Conservation (phyloP, 2,888 invertebrate genomes). For the Masnerella sp. region DNA sequence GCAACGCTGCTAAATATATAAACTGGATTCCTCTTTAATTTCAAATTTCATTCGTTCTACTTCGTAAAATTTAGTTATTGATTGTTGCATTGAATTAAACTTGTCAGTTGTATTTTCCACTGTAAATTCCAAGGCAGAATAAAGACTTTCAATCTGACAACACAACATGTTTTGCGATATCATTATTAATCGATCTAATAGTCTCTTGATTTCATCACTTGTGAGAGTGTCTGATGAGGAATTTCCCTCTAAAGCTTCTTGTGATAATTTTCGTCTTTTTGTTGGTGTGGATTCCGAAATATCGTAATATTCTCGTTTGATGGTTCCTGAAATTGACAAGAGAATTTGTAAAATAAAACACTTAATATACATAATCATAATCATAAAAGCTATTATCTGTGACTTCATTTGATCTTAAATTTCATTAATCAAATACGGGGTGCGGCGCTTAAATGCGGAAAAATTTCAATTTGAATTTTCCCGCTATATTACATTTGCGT, state of each 20-base stretch:
- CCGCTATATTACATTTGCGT: too few relatives aligned
- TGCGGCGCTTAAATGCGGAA: too few relatives aligned
- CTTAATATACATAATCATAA: too few relatives aligned
- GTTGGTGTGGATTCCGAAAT: constrained; percentile 64
- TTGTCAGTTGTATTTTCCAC: constrained; percentile 14
- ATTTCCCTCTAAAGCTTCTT: constrained; percentile 23
- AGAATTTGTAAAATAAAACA: too few relatives aligned
- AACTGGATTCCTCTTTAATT: constrained; percentile 26
- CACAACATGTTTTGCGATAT: constrained; percentile 70
- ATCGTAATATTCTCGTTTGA: constrained; percentile 67
- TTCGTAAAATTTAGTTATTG: constrained; percentile 34
- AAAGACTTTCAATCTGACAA: constrained; percentile 65
- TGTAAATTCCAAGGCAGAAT: constrained; percentile 28
- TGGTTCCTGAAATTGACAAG: constrained; percentile 14
- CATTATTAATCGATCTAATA: constrained; percentile 65
- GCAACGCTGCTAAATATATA: constrained; percentile 12
- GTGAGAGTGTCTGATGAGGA: constrained; percentile 9
- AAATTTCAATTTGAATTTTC: too few relatives aligned
- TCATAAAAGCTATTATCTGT: too few relatives aligned
- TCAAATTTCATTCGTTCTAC: constrained; percentile 23
- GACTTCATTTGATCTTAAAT: too few relatives aligned
- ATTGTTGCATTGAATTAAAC: constrained; percentile 17
- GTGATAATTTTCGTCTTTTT: constrained; percentile 66
- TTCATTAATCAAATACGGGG: too few relatives aligned
- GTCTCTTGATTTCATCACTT: constrained; percentile 64